phyloP scores from a whole-genome alignment of 2,797 vertebrate genomes.

The Bucorvus abyssinicus region DNA sequence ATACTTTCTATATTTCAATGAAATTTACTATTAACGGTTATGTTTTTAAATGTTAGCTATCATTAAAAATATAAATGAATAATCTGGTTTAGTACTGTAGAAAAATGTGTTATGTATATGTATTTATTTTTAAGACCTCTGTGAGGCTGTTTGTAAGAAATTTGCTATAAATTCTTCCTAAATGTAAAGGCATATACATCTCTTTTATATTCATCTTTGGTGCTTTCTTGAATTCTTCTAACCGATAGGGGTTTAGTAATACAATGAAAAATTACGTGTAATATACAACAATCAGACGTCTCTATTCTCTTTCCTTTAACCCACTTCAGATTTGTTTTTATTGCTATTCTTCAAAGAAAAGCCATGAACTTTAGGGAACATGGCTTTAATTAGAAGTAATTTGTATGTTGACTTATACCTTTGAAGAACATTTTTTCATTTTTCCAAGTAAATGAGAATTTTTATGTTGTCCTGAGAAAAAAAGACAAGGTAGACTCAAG shows the following conservation, averaged over 20 bases:
- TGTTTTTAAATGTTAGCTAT: slow-evolving; percentile 38
- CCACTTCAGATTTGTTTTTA: slow-evolving; percentile 63
- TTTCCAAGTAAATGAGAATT: slow-evolving; percentile 66
- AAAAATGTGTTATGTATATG: background rate
- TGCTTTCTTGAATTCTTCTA: slow-evolving; percentile 36
- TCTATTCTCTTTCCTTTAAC: slow-evolving; percentile 72
- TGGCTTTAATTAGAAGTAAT: slow-evolving; percentile 76
- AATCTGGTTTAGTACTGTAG: slow-evolving; percentile 4
- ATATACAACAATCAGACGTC: slow-evolving; percentile 67
- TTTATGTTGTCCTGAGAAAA: slow-evolving; percentile 20
- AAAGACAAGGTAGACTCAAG: background rate
- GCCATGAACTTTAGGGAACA: slow-evolving; percentile 66
- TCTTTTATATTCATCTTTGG: slow-evolving; percentile 20
- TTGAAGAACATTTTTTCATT: slow-evolving; percentile 71
- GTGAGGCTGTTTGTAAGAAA: background rate
- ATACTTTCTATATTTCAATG: slow-evolving; percentile 13
- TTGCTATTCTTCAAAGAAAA: slow-evolving; percentile 63
- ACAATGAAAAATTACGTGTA: slow-evolving; percentile 72
- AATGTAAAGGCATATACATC: background rate
- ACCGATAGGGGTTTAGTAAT: slow-evolving; percentile 63
- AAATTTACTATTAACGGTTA: slow-evolving; percentile 3
- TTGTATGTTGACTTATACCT: slow-evolving; percentile 72
- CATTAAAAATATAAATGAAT: slow-evolving; percentile 48
- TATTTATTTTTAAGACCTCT: slow-evolving; percentile 44
- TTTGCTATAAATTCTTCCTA: slow-evolving; percentile 16